A percentile compares a stretch with the other conserved stretches of the same genome.
Conservation (phyloP, 2,888 invertebrate genomes). For the Coremacera marginata region DNA sequence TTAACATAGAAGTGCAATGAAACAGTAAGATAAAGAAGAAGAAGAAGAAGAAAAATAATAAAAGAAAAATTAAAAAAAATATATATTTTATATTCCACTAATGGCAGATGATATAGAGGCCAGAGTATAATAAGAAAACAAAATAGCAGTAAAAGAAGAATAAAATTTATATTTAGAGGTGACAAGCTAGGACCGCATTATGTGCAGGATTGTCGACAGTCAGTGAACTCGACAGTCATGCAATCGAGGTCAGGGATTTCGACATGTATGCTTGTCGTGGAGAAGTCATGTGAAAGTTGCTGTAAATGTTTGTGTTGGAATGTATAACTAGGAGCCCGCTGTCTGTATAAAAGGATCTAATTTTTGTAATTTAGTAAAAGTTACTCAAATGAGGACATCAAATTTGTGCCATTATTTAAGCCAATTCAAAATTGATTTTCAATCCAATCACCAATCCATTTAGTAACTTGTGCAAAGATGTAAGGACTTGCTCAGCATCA, state of each 20-base stretch:
- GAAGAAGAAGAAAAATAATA: neutral
- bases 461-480: too few relatives aligned
- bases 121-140: neutral
- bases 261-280: neutral
- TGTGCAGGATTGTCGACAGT: too few relatives aligned
- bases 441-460: too few relatives aligned
- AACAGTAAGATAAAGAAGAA: neutral
- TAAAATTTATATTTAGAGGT: too few relatives aligned
- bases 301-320: neutral
- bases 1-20: slow-evolving; percentile 20
- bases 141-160: neutral
- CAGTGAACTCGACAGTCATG: neutral
- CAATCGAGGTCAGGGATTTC: slow-evolving; percentile 14
- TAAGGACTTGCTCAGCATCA: too few relatives aligned
- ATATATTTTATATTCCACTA: too few relatives aligned
- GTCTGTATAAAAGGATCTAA: too few relatives aligned
- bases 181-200: too few relatives aligned
- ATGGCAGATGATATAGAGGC: too few relatives aligned
- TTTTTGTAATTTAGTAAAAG: too few relatives aligned
- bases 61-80: neutral
- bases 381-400: too few relatives aligned
- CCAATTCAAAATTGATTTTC: too few relatives aligned
- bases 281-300: neutral
- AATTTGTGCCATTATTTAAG: neutral
- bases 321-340: neutral